Base-by-base conservation (phyloP, 2,888 invertebrate genomes). In the Epinotia demarniana region DNA sequence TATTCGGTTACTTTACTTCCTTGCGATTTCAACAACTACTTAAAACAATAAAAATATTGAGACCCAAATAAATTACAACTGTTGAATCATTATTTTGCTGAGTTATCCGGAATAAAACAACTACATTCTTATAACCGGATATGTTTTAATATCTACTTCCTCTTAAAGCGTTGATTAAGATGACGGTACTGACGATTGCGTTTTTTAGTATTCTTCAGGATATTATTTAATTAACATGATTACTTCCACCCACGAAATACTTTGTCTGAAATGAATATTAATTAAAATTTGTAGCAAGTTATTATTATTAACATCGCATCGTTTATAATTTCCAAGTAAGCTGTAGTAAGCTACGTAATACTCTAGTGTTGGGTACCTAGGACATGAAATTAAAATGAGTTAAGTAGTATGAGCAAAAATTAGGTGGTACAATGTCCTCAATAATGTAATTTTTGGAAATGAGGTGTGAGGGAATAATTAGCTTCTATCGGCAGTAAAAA, bases 1-100 rank as follows among this genome's bases (percentile, higher is more conserved):
- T 57, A 49, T 62, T 43, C 58, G 55, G 46, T 18, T 18, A 57
- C 46, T 74, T 58, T 18, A 57, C 46, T 74, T 58, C 73, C 57
- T 62, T 61, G 18, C 23, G n/a, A 39, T 61, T 23, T 60, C 27
- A 23, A 46, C 3, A 67, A 67, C 33, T 39, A n/a, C n/a, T n/a
- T n/a, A 43, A 57, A 43, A 58, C 39, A 68, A 68, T 68, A 43
- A 43, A 57, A 39, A 39, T 3, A 49, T n/a, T 19, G 1, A 12
- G 12, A 4, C 18, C 23, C n/a, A 53, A 11, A 67, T 67, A 67
- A 57, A 57, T 9, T 39, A 43, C n/a, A 5, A 53, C 12, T 13
- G 13, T 53, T 53, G 23, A 11, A 13, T 49, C 61, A 61, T 61
- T 33, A n/a, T n/a, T 39, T 39, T 33, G 9, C n/a, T n/a, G 3